Conservation (phyloP, 2,113 vertebrate genomes). For the Heterotis niloticus region DNA sequence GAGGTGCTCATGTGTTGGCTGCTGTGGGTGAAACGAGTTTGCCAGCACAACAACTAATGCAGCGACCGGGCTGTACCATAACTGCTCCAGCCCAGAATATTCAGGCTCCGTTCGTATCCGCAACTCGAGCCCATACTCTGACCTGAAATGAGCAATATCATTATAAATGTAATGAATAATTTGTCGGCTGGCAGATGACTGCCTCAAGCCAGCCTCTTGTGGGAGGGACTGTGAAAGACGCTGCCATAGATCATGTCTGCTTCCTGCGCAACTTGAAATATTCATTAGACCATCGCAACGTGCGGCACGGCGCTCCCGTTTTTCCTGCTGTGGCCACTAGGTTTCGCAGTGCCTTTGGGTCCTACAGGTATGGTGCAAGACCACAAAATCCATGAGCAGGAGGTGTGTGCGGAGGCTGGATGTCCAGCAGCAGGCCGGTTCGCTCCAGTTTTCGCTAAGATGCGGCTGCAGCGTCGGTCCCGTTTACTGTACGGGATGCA, state of each 20-base stretch:
- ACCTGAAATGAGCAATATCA: slow-evolving; percentile 42
- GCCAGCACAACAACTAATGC: neutral
- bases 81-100: neutral
- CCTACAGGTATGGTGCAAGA: neutral
- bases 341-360: neutral
- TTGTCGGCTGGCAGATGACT: slow-evolving; percentile 41
- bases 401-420: too few relatives aligned
- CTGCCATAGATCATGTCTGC: slow-evolving; percentile 45
- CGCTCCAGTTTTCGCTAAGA: neutral
- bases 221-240: slow-evolving; percentile 36
- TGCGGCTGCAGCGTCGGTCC: neutral
- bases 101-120: neutral
- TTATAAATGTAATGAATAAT: slow-evolving; percentile 54
- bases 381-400: neutral
- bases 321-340: neutral
- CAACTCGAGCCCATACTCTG: neutral
- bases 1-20: neutral
- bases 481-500: neutral
- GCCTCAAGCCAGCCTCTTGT: slow-evolving; percentile 46
- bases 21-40: neutral
- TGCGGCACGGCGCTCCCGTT: neutral
- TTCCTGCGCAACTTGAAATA: slow-evolving; percentile 39
- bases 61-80: neutral
- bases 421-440: neutral
- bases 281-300: slow-evolving; percentile 27